Base-by-base conservation (phyloP, 2,888 invertebrate genomes). In the Dastarcus helophoroides region DNA sequence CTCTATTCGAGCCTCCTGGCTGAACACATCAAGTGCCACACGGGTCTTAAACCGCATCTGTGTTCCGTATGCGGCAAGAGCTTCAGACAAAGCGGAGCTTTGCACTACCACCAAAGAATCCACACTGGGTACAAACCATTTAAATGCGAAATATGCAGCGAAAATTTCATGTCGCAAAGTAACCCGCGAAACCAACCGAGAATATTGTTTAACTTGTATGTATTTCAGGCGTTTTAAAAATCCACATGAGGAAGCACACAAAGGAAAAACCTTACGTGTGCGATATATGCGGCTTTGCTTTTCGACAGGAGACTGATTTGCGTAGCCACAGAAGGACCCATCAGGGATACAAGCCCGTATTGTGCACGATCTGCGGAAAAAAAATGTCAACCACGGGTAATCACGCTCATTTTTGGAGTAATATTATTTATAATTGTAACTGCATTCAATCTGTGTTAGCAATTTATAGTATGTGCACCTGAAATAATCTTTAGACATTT, bases 11-110 rank as follows among this genome's bases (percentile, higher is more conserved):
- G 56, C 39, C 47, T 51, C 36, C 38, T 61, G 10, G 46, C 51
- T 2, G 56, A 57, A 37, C 61, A 61, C 34, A 55, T 58, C 47
- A 56, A 58, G 38, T 50, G 50, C 32, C 62, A 62, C 37, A 58
- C 59, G 1, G 60, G 58, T 2, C 58, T 60, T 37, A 54, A 50
- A 35, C 61, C 61, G 0, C 51, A 51, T 41, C 32, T 51, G 17
- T 52, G 52, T 32, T 41, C 50, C 7, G 31, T 42, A 12, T 56
- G 56, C 31, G 55, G 56, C 3, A 60, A 58, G 38, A 54, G 55
- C 8, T 62, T 59, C 36, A 39, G 58, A 14, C 58, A 58, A 40
- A 55, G 42, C 26, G 57, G 56, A 1, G 49, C 53, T 25, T 35
- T 58, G 31, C 48, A 51, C 31, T 50, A 45, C 14, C 57, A 57